phyloP scores from a whole-genome alignment of 2,113 vertebrate genomes.

The Ancistrus triradiatus region DNA sequence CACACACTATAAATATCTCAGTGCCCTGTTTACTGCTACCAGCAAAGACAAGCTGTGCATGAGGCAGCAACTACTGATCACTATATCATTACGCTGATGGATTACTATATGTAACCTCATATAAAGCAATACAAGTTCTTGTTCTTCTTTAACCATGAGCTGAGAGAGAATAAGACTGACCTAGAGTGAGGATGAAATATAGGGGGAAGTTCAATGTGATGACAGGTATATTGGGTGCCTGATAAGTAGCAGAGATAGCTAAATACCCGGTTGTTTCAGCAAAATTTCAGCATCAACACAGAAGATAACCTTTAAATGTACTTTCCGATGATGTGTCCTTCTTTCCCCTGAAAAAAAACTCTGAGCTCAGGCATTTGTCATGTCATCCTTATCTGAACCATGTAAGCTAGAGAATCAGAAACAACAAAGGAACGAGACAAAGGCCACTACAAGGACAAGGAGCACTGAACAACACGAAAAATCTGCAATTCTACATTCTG shows the following conservation, averaged over 20 bases:
- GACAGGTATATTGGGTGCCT: neutral
- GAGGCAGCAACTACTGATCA: no score
- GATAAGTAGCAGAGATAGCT: neutral
- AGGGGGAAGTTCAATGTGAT: neutral
- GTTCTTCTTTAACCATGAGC: no score
- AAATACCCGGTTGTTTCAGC: neutral
- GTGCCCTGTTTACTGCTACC: no score
- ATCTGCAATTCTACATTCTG: neutral
- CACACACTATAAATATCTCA: no score
- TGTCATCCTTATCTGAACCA: neutral
- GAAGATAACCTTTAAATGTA: neutral
- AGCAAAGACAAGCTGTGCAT: no score
- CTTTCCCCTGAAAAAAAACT: conserved; percentile 3
- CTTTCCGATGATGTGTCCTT: neutral
- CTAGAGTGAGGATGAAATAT: neutral
- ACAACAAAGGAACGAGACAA: neutral
- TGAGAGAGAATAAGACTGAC: neutral
- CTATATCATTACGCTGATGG: no score
- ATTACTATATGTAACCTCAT: no score
- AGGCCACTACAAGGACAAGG: neutral
- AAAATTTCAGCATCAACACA: neutral
- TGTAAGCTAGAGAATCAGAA: neutral
- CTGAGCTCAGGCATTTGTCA: neutral
- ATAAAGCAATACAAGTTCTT: no score
- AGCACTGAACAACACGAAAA: neutral